Base-by-base conservation (phyloP, 1,140 invertebrate genomes). In the Aphelenchoides avenae region DNA sequence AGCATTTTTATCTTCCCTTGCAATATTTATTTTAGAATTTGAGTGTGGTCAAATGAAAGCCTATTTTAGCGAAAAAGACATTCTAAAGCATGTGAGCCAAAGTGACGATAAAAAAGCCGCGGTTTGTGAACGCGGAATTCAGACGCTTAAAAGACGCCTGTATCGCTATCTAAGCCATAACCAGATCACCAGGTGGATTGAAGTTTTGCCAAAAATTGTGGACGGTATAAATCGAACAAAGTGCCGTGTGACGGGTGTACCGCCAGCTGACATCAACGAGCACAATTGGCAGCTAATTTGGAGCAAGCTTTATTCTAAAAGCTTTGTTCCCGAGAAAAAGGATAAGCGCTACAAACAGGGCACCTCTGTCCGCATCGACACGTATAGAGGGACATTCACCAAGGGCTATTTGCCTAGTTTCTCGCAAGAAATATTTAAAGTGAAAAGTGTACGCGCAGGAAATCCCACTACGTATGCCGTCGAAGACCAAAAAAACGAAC, bases 151-250 rank as follows among this genome's bases (percentile, higher is more conserved):
- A 20, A 27, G 24, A 11, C 4, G 48, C 5, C 5, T 51, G 0
- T 47, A 51, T 1, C 26, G 48, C 2, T 50, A 50, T 18, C 42
- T 50, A 36, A 37, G 31, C 5, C 47, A 50, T 15, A 50, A 3
- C 6, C 11, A 51, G 26, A 6, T 39, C 1, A 33, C 42, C 1
- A 51, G 42, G 20, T 51, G 48, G 48, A 22, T 51, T 9, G 39
- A 51, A 22, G 31, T 51, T 11, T 20, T 51, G 3, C 33, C 36
- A 22, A 51, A 51, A 47, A 51, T 51, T 43, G 26, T n/a, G 0
- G 13, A 51, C 7, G 48, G 48, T 3, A 51, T 51, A 22, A 51
- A 51, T 22, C 36, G 27, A 2, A 37, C 48, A 5, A 20, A 20
- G 3, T 37, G 48, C 31, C 18, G 48, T 22, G 34, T 44, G 2